Base-by-base conservation (phyloP, 1,140 invertebrate genomes). In the Sarcophaga peregrina region DNA sequence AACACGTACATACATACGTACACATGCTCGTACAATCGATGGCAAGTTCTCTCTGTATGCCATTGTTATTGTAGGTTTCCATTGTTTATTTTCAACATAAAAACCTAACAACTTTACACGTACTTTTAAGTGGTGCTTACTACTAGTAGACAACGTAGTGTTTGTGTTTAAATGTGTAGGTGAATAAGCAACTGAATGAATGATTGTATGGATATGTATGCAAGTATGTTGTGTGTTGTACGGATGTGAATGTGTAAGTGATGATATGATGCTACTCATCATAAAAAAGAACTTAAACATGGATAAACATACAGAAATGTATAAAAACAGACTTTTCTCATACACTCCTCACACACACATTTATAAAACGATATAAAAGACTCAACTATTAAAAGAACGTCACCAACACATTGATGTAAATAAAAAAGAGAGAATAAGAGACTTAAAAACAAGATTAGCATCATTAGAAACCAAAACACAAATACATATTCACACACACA, bases 381-480 rank as follows among this genome's bases (percentile, higher is more conserved):
- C 54, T 20, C 62, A 37, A 68, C 62, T 68, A 68, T 68, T 20
- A 68, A 68, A 68, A 68, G 17, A 68, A 68, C 54, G 54, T 58
- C 54, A 62, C 54, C 11, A 13, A 62, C n/a, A 68, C 62, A 68
- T 13, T 68, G n/a, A 68, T 20, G 17, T 20, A 20, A 20, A 20
- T 68, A 58, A 58, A 9, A 68, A 20, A 37, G 25, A 68, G 17
- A 68, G 62, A 20, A 20, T 68, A 58, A 58, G n/a, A 68, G 17
- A 68, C 62, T 68, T 68, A 68, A 20, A 68, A 68, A 68, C 62
- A 25, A 68, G 62, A 68, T 68, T 68, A 68, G 62, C n/a, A 68
- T 68, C 62, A 68, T 68, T 68, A 68, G 62, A 20, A 68, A 68
- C 17, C 15, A 17, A n/a, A n/a, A 37, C 4, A 37, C 4, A 37